These are phyloP conservation scores for Cathartes aura DNA, from an alignment of 2,113 vertebrate genomes.

Conservation along the genomic window DNA sequence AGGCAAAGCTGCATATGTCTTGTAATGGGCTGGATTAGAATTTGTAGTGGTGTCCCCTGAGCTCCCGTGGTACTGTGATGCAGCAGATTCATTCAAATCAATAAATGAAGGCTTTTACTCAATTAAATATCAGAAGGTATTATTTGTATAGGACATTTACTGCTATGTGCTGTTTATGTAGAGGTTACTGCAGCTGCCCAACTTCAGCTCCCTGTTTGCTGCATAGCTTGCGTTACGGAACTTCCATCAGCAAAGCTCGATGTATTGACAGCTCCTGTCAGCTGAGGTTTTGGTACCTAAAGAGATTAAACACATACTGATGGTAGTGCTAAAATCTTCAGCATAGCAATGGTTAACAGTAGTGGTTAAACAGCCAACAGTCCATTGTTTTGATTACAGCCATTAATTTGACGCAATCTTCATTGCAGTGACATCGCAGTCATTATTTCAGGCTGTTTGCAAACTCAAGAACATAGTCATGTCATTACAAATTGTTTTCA, in stretches of 20 bases:
- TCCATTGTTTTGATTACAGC: neutral
- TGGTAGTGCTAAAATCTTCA: neutral
- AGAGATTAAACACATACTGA: neutral
- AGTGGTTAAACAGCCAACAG: neutral
- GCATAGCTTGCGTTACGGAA: neutral
- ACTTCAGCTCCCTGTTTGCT: neutral
- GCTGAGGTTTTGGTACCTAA: neutral
- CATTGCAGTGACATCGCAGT: neutral
- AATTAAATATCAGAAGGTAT: neutral
- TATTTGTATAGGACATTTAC: neutral
- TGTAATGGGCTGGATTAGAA: neutral
- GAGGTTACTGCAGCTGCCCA: neutral
- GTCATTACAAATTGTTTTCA: neutral
- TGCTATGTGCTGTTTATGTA: neutral
- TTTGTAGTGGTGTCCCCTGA: neutral
- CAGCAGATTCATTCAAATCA: neutral
- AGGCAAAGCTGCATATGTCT: neutral
- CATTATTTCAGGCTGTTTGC: neutral
- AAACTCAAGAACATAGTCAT: neutral
- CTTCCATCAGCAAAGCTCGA: neutral
- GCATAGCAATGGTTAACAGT: neutral
- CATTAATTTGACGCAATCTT: neutral
- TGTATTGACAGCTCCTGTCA: accelerated
- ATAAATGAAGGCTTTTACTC: neutral
- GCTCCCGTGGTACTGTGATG: neutral